phyloP scores from a whole-genome alignment of 1,140 invertebrate species.

The Ditylenchus dipsaci region DNA sequence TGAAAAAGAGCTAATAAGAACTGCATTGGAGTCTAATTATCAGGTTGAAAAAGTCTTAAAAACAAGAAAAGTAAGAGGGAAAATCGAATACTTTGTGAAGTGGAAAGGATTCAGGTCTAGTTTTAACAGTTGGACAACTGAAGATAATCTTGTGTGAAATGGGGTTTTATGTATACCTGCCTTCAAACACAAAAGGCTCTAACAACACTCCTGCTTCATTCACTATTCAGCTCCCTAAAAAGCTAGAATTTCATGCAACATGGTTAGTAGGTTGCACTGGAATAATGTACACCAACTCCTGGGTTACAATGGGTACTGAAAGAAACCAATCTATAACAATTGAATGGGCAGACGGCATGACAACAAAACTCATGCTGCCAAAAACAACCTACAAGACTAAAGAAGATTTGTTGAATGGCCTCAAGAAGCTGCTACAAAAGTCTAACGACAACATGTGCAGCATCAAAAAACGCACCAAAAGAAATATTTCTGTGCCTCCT shows the following conservation, averaged over 20 bases:
- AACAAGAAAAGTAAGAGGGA: not conserved
- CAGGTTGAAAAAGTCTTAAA: not conserved
- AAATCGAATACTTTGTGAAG: not conserved
- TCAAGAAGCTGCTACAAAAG: too few species aligned
- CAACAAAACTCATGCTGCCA: not conserved
- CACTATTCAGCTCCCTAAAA: not conserved
- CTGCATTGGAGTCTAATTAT: not conserved
- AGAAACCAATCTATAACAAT: not conserved
- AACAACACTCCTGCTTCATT: not conserved
- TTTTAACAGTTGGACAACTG: not conserved
- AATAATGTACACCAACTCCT: not conserved
- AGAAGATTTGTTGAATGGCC: not conserved
- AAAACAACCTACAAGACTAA: not conserved
- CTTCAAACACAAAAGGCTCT: not conserved
- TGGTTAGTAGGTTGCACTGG: slow-evolving; percentile 4
- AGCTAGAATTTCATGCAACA: slow-evolving; percentile 8
- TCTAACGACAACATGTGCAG: too few species aligned
- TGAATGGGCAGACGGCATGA: not conserved
- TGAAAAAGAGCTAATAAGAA: slow-evolving; percentile 11
- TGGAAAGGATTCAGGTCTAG: not conserved
- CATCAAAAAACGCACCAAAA: too few species aligned
- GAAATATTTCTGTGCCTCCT: too few species aligned
- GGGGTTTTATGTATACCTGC: not conserved
- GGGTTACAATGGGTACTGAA: not conserved
- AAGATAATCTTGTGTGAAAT: not conserved